Evolutionary conservation across 37 sponge, comb jelly and placozoan genomes (phyloP), one percentile per base, ranked within the genome.

Genomic region (Agelas oroides): DNA sequence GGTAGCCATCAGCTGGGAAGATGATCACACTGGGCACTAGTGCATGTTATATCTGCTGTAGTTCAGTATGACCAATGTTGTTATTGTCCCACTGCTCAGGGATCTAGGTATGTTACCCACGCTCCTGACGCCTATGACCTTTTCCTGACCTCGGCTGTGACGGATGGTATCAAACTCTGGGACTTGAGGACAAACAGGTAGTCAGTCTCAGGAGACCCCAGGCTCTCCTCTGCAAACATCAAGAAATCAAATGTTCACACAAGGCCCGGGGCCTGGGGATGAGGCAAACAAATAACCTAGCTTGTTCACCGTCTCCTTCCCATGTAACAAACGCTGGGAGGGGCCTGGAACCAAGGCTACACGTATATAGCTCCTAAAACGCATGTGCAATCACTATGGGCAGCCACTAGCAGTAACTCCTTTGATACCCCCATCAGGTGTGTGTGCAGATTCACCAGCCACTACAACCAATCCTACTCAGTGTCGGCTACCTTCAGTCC

Each of bases 81-180:
- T 46, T 46, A 46, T 46, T 46, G 46, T 34, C 1, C 23, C 41
- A 23, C 34, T 61, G 31, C 30, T 58, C 36, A 97, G 96, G 98
- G 98, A 0, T 97, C 98, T 38, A 87, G 79, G 69, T 94, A 75
- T 52, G 59, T 86, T 19, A 73, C 85, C 24, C 92, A 88, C n/a
- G 87, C 94, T 21, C 35, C 83, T 0, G 83, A 56, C 16, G 85
- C 92, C 0, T 92, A 95, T 40, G 92, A 97, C 76, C 80, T 97
- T 3, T 95, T 95, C 41, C 83, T 90, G 1, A 97, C 96, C 13
- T 65, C 84, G 57, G 96, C 98, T 37, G 83, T 93, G 0, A 70
- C 89, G 11, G 94, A 91, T 76, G 96, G 96, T 5, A 84, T 97
- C 55, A 93, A 95, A 72, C 69, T 95, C 13, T 97, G 98, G 98